A percentile compares a stretch with the other conserved stretches of the same genome.
Evolutionary conservation across 2,797 vertebrate species (phyloP).

Genomic region (Sebastolobus alascanus): DNA sequence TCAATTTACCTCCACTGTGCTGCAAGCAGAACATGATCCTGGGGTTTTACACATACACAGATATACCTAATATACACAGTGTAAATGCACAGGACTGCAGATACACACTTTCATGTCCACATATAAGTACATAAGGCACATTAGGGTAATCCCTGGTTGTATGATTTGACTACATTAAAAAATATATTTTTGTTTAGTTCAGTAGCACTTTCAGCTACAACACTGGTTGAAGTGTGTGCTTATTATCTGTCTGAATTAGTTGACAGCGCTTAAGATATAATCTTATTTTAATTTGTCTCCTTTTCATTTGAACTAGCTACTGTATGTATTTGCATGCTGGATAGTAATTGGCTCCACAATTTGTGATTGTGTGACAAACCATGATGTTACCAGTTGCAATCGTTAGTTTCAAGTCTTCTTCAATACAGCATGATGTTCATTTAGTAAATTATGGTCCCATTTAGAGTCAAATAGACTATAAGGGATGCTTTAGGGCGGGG

Average conservation of each 20-base stretch:
- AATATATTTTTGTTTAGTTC: neutral
- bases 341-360: neutral
- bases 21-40: slow-evolving; percentile 68
- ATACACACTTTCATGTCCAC: neutral
- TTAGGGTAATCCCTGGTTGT: neutral
- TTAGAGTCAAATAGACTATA: too few species aligned
- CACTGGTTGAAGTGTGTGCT: neutral
- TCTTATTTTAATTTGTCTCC: neutral
- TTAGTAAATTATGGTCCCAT: too few species aligned
- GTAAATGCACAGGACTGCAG: slow-evolving; percentile 35
- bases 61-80: slow-evolving; percentile 44
- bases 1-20: slow-evolving; percentile 70
- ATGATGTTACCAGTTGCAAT: too few species aligned
- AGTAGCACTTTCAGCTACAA: neutral
- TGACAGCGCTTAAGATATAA: neutral
- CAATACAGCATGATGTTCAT: too few species aligned
- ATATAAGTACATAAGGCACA: neutral
- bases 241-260: neutral
- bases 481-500: too few species aligned
- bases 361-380: neutral
- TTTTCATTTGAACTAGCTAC: neutral
- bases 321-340: neutral
- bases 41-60: slow-evolving; percentile 59
- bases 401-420: too few species aligned
- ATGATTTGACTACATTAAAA: slow-evolving; percentile 1